A percentile compares a stretch with the other conserved stretches of the same genome.
Evolutionary conservation across 2,797 vertebrate genomes (phyloP).

Genomic region (Bradypodion ventrale): DNA sequence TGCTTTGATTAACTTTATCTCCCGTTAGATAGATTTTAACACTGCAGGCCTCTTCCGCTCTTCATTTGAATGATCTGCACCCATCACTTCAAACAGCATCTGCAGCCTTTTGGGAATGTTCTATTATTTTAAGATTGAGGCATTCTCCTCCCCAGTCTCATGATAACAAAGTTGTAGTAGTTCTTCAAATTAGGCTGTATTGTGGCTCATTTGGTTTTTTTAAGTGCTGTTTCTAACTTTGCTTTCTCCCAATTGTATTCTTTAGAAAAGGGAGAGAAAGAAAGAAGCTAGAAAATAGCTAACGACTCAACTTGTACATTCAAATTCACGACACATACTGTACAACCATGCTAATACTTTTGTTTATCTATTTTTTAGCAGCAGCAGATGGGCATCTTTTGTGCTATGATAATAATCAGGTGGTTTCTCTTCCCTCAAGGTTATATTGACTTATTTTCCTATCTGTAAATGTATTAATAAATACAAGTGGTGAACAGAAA

Average conservation of each 20-base stretch:
- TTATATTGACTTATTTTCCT: neutral
- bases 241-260: neutral
- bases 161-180: neutral
- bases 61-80: neutral
- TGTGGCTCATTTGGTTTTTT: neutral
- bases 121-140: neutral
- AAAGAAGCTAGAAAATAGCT: neutral
- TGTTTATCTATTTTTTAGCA: neutral
- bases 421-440: neutral
- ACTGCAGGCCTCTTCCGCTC: neutral
- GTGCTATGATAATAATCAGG: neutral
- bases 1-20: conserved; percentile 15
- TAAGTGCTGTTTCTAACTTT: neutral
- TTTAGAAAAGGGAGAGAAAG: neutral
- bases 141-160: neutral
- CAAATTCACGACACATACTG: neutral
- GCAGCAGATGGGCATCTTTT: neutral
- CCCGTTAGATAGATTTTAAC: neutral
- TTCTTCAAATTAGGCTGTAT: neutral
- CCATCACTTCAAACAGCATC: neutral
- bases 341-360: neutral
- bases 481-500: neutral
- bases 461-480: neutral
- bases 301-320: neutral
- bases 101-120: neutral